Evolutionary conservation across 2,797 vertebrate species (phyloP).

Genomic region (Brachymystax lenok): DNA sequence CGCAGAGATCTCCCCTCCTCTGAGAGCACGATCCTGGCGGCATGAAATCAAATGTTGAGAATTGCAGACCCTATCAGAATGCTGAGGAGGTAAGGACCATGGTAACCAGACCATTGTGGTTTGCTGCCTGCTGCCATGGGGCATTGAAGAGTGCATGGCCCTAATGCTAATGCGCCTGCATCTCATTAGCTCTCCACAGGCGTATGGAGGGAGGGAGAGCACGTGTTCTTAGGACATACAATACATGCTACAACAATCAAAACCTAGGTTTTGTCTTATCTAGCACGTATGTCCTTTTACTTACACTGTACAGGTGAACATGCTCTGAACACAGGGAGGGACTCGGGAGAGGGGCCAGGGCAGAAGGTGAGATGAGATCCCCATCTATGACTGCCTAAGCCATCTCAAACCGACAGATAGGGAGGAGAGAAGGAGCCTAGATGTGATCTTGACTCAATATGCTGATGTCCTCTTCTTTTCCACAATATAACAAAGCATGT

Average conservation of each 20-base stretch:
- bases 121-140: constrained; percentile 4
- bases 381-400: neutral
- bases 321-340: neutral
- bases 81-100: constrained; percentile 49
- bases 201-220: constrained; percentile 33
- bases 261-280: neutral
- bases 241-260: neutral
- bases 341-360: neutral
- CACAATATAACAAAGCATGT: neutral
- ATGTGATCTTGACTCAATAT: neutral
- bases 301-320: neutral
- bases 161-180: constrained; percentile 55
- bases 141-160: constrained; percentile 53
- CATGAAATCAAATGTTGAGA: constrained; percentile 65
- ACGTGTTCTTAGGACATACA: neutral
- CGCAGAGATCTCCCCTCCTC: constrained; percentile 46
- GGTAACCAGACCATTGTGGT: neutral
- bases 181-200: constrained; percentile 47
- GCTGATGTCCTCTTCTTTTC: neutral
- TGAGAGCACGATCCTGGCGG: constrained; percentile 52
- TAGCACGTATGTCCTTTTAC: neutral
- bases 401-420: neutral
- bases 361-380: neutral
- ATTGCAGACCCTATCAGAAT: constrained; percentile 59
- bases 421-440: neutral